Percentiles rank a stretch among this genome's conserved stretches.
These are phyloP conservation scores for Neopelma chrysocephalum DNA, from an alignment of 2,797 vertebrate genomes.

Conservation along the genomic window DNA sequence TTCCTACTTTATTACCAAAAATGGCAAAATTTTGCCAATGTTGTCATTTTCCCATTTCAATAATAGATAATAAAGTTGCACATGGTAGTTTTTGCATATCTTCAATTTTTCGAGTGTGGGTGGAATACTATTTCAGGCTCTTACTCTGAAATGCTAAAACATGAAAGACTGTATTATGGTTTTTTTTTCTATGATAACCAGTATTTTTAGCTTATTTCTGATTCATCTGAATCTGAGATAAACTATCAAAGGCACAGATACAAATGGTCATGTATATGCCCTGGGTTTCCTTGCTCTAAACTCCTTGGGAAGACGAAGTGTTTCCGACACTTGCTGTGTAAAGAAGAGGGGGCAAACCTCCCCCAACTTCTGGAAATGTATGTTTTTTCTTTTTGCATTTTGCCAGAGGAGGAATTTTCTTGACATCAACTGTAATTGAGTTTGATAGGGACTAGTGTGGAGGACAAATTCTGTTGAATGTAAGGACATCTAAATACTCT, in stretches of 20 bases:
- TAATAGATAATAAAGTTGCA: constrained; percentile 66
- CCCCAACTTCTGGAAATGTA: background rate
- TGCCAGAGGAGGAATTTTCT: background rate
- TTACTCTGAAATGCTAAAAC: constrained; percentile 59
- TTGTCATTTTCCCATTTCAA: constrained; percentile 58
- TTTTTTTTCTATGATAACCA: background rate
- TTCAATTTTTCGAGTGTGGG: constrained; percentile 56
- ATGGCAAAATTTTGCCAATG: constrained; percentile 64
- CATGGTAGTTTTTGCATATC: constrained; percentile 49
- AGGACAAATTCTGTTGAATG: background rate
- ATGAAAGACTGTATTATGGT: constrained; percentile 40
- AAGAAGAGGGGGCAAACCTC: background rate
- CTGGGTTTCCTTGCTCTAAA: background rate
- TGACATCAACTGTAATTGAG: background rate
- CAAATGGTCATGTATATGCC: background rate
- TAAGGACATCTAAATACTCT: background rate
- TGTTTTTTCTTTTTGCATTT: background rate
- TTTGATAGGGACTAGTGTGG: background rate
- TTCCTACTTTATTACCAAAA: constrained; percentile 65
- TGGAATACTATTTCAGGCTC: constrained; percentile 58
- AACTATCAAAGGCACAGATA: background rate
- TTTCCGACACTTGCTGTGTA: background rate
- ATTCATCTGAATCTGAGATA: constrained; percentile 34
- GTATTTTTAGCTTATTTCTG: constrained; percentile 63
- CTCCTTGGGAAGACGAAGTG: background rate